A percentile compares a stretch with the other conserved stretches of the same genome.
Evolutionary conservation across 2,113 vertebrate species (phyloP).

Genomic region (Dicaeum eximium): DNA sequence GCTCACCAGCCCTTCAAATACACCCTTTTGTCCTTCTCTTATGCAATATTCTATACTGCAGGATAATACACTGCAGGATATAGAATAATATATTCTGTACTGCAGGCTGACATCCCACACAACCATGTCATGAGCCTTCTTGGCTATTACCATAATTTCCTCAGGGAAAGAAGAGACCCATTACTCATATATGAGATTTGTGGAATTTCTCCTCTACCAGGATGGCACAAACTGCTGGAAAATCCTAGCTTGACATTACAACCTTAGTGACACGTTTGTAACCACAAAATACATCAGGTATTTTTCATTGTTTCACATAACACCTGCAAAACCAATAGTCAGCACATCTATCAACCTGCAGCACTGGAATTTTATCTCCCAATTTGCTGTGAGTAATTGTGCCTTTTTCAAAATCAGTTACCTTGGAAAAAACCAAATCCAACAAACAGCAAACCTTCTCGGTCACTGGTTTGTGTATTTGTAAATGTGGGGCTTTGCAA

Average conservation of each 20-base stretch:
- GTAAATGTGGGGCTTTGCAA: neutral
- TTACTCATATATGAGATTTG: neutral
- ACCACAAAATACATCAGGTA: neutral
- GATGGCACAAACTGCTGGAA: neutral
- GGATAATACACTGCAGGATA: too few relatives aligned
- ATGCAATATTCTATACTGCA: neutral
- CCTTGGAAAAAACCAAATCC: neutral
- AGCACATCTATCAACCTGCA: neutral
- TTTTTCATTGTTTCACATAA: neutral
- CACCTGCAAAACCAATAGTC: neutral
- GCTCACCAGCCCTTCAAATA: neutral
- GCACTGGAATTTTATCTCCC: neutral
- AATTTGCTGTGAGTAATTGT: neutral
- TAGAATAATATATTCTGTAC: too few relatives aligned
- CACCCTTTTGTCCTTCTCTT: neutral
- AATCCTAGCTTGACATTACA: neutral
- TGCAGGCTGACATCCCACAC: neutral
- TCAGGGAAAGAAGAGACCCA: neutral
- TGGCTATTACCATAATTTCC: neutral
- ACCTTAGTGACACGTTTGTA: neutral
- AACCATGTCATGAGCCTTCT: fast-evolving
- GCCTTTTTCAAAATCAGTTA: neutral
- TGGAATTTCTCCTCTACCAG: neutral
- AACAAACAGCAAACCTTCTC: neutral
- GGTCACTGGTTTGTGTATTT: neutral